Percentiles rank a stretch among this genome's conserved stretches.
Conservation (phyloP, 2,113 vertebrate species). For the Melanerpes formicivorus region DNA sequence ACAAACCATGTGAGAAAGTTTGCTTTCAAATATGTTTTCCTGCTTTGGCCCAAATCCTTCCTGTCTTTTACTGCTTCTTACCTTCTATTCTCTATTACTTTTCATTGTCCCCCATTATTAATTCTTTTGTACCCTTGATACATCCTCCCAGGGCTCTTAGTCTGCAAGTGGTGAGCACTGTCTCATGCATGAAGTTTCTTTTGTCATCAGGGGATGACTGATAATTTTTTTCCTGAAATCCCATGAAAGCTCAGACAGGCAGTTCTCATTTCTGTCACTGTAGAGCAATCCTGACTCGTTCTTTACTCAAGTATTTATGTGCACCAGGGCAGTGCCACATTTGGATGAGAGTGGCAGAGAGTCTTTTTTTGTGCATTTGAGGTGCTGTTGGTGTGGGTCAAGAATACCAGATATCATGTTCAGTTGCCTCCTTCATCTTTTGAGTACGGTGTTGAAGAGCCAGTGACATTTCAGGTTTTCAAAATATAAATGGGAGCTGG, state of each 20-base stretch:
- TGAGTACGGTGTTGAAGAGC: background rate
- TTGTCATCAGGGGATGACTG: background rate
- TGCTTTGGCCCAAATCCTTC: constrained; percentile 5
- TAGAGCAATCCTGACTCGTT: background rate
- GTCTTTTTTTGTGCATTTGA: background rate
- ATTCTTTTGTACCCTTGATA: constrained; percentile 25
- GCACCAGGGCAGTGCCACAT: background rate
- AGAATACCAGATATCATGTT: background rate
- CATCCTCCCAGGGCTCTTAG: background rate
- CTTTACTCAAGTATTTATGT: background rate
- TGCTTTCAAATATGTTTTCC: constrained; percentile 25
- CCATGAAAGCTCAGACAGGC: background rate
- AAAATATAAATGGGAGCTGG: background rate
- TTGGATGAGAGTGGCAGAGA: background rate
- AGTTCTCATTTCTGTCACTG: background rate
- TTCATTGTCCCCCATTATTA: constrained; percentile 29
- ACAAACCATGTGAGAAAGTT: background rate
- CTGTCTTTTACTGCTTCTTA: constrained; percentile 9
- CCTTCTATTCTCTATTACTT: constrained; percentile 34
- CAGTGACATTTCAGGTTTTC: background rate
- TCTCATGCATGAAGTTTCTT: background rate
- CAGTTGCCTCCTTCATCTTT: background rate
- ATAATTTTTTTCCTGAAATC: background rate
- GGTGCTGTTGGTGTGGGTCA: background rate
- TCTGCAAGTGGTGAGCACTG: background rate